Conservation (phyloP, 2,113 vertebrate species). For the Girardinichthys multiradiatus region DNA sequence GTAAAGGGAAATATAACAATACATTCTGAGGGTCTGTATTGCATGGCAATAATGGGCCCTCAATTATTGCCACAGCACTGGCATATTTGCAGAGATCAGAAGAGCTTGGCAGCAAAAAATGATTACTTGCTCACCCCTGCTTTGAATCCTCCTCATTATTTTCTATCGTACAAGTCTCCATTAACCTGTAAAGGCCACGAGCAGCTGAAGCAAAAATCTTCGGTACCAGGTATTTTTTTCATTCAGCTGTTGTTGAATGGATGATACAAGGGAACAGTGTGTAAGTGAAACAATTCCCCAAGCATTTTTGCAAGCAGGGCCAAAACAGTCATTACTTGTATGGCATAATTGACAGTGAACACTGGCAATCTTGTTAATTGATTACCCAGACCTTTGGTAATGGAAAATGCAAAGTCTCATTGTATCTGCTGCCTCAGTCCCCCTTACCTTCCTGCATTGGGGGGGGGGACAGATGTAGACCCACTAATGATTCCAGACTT, state of each 20-base stretch:
- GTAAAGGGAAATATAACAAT: constrained; percentile 62
- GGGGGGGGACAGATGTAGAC: constrained; percentile 18
- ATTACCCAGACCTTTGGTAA: constrained; percentile 60
- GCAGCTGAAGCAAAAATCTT: constrained; percentile 30
- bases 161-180: constrained; percentile 27
- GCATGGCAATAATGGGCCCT: constrained; percentile 44
- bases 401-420: constrained; percentile 63
- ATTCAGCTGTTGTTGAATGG: constrained; percentile 37
- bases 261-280: constrained; percentile 30
- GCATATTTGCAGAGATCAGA: constrained; percentile 24
- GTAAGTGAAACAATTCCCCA: constrained; percentile 42
- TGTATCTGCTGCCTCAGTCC: constrained; percentile 47
- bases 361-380: constrained; percentile 66
- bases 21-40: constrained; percentile 44
- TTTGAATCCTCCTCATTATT: constrained; percentile 54
- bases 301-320: constrained; percentile 39
- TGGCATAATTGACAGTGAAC: constrained; percentile 69
- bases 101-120: constrained; percentile 14
- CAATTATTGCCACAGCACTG: constrained; percentile 40
- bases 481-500: constrained; percentile 37
- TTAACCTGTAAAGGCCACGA: constrained; percentile 43
- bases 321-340: constrained; percentile 63
- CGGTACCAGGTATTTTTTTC: constrained; percentile 28
- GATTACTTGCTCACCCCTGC: constrained; percentile 30
- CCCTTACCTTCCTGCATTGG: constrained; percentile 28